Base-by-base conservation (phyloP, 2,888 invertebrate genomes). In the Eristalinus sepulchralis region DNA sequence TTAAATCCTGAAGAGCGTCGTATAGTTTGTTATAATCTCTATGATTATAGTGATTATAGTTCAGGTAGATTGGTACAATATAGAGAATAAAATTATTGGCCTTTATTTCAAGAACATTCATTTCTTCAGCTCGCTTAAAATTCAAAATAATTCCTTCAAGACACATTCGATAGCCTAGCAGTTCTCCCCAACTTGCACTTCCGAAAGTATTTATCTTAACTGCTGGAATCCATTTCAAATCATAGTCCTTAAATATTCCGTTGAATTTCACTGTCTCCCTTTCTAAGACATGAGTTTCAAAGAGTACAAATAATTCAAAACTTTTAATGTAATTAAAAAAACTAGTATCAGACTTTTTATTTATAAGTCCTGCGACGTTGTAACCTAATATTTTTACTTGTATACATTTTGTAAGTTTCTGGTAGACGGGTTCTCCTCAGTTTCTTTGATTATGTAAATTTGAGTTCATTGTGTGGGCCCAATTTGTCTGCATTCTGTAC, bases 291-390 rank as follows among this genome's bases (percentile, higher is more conserved):
- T 31, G 31, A 31, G 31, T 31, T 31, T 31, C 31, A 31, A 31
- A 31, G 6, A 31, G 31, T 31, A 31, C 31, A 2, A 31, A 31
- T 31, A 59, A 57, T 36, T 59, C 36, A 66, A 39, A 39, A 47
- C 31, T 17, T 13, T 75, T 24, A 66, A 27, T 39, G 57, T 75
- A 13, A 75, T 36, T 27, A 39, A 57, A n/a, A 13, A 75, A 59
- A n/a, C n/a, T n/a, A n/a, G n/a, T n/a, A n/a, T n/a, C n/a, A n/a
- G n/a, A n/a, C n/a, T n/a, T n/a, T 39, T 64, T 75, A 55, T 17
- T 39, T 31, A 66, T 75, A 39, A 66, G 20, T 34, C 57, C 24
- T 27, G 24, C 13, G 2, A 63, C 17, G 11, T 59, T 59, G 24
- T 59, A 59, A 59, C 59, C 24, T 59, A 36, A 36, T 36, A 11